Evolutionary conservation across 2,113 vertebrate genomes (phyloP).

Genomic region (Heliornis fulica): DNA sequence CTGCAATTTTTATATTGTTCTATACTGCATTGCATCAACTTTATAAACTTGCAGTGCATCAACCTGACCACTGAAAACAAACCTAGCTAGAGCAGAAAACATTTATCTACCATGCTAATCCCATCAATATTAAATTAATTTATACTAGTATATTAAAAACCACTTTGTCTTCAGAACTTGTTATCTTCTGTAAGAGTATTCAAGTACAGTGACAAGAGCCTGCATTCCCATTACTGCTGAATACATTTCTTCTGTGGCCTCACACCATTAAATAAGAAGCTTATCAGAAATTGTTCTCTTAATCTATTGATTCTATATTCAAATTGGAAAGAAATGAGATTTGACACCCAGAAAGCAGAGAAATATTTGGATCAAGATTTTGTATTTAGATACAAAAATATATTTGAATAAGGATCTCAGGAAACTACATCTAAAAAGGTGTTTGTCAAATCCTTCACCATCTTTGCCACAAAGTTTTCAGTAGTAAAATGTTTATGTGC

Average conservation of each 20-base stretch:
- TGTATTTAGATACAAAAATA: neutral
- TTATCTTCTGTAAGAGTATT: neutral
- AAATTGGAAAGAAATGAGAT: neutral
- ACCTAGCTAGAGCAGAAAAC: neutral
- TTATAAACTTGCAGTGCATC: neutral
- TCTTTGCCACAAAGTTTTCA: neutral
- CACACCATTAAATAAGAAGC: neutral
- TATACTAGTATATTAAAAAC: neutral
- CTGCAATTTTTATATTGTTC: neutral
- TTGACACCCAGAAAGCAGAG: neutral
- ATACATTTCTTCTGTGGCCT: neutral
- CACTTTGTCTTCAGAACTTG: neutral
- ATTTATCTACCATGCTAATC: neutral
- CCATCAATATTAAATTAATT: neutral
- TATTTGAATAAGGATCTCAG: neutral
- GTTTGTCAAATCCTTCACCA: neutral
- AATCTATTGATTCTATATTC: neutral
- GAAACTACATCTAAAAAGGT: neutral
- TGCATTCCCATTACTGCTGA: neutral
- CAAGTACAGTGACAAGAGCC: neutral
- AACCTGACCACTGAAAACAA: neutral
- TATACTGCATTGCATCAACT: neutral
- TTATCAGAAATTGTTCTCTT: neutral
- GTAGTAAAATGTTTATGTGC: neutral
- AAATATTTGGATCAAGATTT: slow-evolving; percentile 7